Evolutionary conservation across 2,113 vertebrate species (phyloP), one percentile per base, ranked within the genome.

Genomic region (Pontoporia blainvillei): DNA sequence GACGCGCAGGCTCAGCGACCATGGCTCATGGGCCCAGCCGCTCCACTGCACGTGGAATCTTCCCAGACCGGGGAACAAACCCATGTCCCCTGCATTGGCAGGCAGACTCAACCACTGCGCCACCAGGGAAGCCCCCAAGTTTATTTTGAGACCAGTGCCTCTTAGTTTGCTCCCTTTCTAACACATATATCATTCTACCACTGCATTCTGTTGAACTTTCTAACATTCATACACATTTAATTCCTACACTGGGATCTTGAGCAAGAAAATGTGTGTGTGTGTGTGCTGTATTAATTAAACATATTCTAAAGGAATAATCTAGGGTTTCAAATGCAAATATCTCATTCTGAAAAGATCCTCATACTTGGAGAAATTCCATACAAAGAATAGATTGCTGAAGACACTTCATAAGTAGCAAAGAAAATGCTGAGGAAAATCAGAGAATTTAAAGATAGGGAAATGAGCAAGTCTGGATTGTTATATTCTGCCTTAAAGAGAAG

Each of bases 131-230:
- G 46, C 46, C 46, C 27, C 18, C 71, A 85, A 86, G 92, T 98
- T 96, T 98, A 97, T 97, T 98, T 83, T 92, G 86, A 98, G 69
- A 25, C 18, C 49, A 84, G n/a, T 25, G 66, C 36, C 41, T 82
- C 85, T 95, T 82, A 17, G 49, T 87, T 86, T 84, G 2, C 1
- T 96, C 62, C 61, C 71, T 96, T 82, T 84, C 69, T 94, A 93
- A 96, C 39, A 95, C 15, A 95, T 85, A 6, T 34, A 57, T 86
- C 86, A 96, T 97, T 93, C 91, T 88, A 79, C 84, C 82, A 96
- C 79, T 85, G 15, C 91, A 78, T 73, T 89, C 27, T 69, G 7
- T 73, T 75, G 59, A 23, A 20, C 86, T 86, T 88, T 52, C 54
- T 88, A 91, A 52, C 1, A 86, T 54, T 79, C 13, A 57, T 12